phyloP scores from a whole-genome alignment of 30 jellyfish, hydroid and myxozoan genomes.

The Haliclystus octoradiatus region DNA sequence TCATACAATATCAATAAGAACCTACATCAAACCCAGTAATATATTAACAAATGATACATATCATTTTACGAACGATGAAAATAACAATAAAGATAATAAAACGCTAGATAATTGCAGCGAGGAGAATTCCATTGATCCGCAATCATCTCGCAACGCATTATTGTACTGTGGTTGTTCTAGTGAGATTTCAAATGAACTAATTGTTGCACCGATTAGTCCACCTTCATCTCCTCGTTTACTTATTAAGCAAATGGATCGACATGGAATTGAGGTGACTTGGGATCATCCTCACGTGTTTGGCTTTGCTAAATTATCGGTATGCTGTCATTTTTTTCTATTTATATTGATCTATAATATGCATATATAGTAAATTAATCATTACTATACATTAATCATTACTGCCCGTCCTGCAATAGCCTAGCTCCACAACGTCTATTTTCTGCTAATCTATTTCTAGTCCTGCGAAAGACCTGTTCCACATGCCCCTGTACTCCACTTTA shows the following conservation, averaged over 20 bases:
- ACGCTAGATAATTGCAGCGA: neutral
- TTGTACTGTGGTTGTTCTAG: constrained; percentile 64
- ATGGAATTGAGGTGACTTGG: constrained; percentile 36
- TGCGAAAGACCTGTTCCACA: too few species aligned
- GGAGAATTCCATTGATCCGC: neutral
- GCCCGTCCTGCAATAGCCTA: too few species aligned
- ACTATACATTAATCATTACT: too few species aligned
- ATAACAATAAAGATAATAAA: neutral
- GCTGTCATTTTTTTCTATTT: too few species aligned
- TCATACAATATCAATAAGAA: neutral
- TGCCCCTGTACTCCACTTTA: too few species aligned
- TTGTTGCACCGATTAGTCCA: constrained; percentile 49
- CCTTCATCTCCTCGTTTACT: constrained; percentile 35
- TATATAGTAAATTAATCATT: too few species aligned
- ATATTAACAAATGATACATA: neutral
- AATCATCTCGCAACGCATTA: too few species aligned
- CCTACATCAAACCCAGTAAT: neutral
- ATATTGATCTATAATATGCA: too few species aligned
- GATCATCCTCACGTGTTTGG: constrained; percentile 36
- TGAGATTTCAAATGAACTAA: constrained; percentile 2
- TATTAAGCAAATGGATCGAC: constrained; percentile 9
- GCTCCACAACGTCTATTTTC: too few species aligned
- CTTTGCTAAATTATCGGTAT: constrained; percentile 36
- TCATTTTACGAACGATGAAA: neutral
- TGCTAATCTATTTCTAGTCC: too few species aligned